phyloP scores from a whole-genome alignment of 2,797 vertebrate genomes.

The Pseudocheirus occidentalis region DNA sequence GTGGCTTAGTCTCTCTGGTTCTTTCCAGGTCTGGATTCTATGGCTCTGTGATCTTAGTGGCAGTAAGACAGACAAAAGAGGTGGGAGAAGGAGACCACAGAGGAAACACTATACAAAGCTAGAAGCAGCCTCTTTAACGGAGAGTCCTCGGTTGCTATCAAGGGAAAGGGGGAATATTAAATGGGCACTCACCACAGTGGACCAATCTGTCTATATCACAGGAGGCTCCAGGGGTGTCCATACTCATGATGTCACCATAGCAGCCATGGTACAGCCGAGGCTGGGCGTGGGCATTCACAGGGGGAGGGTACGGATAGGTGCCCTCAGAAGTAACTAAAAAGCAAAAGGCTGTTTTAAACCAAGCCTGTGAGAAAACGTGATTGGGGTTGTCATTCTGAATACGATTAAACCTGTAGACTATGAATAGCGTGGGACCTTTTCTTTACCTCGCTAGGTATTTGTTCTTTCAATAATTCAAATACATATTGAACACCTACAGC shows the following conservation, averaged over 20 bases:
- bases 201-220: conserved; percentile 57
- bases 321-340: conserved; percentile 66
- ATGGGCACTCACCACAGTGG: conserved; percentile 70
- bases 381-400: neutral
- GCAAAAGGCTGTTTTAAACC: neutral
- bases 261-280: conserved; percentile 61
- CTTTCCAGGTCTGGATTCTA: neutral
- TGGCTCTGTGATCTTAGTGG: neutral
- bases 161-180: fast-evolving
- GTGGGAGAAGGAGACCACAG: neutral
- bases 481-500: neutral
- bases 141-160: neutral
- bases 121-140: neutral
- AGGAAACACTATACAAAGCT: neutral
- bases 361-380: neutral
- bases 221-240: conserved; percentile 65
- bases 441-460: neutral
- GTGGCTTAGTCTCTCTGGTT: neutral
- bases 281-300: conserved; percentile 35
- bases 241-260: conserved; percentile 69
- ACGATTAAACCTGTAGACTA: neutral
- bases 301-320: conserved; percentile 2
- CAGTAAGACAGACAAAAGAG: neutral
- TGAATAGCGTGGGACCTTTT: neutral
- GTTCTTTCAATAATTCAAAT: neutral